Conservation (phyloP, 2,113 vertebrate species). For the Neoarius graeffei region DNA sequence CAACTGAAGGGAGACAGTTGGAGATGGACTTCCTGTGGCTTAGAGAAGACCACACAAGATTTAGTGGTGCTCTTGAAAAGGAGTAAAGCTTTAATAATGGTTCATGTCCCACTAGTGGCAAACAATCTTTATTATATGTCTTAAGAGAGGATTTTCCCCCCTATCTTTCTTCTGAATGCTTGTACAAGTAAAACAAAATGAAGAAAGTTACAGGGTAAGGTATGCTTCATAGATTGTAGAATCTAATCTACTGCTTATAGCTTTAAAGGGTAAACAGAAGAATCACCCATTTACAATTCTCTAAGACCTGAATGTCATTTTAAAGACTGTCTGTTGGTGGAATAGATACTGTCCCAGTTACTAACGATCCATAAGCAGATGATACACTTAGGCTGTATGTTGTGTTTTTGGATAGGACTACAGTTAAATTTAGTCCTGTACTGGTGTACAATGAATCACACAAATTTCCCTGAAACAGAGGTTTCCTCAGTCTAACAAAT, state of each 20-base stretch:
- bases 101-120: conserved; percentile 55
- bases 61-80: conserved; percentile 57
- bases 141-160: conserved; percentile 22
- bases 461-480: background rate
- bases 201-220: background rate
- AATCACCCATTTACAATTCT: background rate
- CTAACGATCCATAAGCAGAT: background rate
- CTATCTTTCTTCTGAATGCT: conserved; percentile 14
- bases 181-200: conserved; percentile 35
- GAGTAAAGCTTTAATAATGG: conserved; percentile 64
- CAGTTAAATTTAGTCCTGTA: background rate
- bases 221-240: background rate
- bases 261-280: conserved; percentile 9
- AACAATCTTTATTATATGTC: conserved; percentile 50
- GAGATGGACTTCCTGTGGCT: conserved; percentile 87
- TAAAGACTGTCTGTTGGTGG: background rate
- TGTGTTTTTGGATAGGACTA: background rate
- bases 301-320: background rate
- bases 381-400: background rate
- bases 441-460: background rate
- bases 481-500: background rate
- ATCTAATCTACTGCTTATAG: conserved; percentile 14
- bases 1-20: conserved; percentile 70
- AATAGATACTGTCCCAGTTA: background rate
- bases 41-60: conserved; percentile 76